These are phyloP conservation scores for Coilia nasus DNA, from an alignment of 2,797 vertebrate species.

Conservation along the genomic window DNA sequence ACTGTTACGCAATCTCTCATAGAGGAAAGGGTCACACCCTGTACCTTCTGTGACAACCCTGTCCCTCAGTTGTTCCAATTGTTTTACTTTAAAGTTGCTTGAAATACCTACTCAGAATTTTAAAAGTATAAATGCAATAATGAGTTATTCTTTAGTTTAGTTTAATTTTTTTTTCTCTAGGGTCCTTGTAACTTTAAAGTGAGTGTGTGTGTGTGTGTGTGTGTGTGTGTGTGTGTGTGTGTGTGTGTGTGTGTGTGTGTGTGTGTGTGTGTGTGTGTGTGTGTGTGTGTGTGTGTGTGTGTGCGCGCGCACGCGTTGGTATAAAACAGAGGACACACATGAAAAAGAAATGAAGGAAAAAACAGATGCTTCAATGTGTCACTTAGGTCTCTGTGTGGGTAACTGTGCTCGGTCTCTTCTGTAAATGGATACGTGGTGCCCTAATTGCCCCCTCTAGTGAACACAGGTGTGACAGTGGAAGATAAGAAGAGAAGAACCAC, in stretches of 20 bases:
- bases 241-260: no score
- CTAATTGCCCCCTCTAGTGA: constrained; percentile 27
- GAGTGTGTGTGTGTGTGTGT: no score
- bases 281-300: no score
- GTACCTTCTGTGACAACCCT: constrained; percentile 58
- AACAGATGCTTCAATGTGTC: not conserved
- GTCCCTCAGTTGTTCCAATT: constrained; percentile 32
- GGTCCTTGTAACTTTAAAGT: not conserved
- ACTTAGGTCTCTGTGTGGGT: not conserved
- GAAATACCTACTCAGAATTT: no score
- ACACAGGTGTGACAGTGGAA: constrained; percentile 49
- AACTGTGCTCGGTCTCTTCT: not conserved
- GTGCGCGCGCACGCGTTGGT: no score
- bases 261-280: no score
- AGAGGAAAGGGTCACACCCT: constrained; percentile 63
- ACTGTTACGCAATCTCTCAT: constrained; percentile 60
- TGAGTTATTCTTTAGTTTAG: not conserved
- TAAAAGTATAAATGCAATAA: not conserved
- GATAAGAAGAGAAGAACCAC: constrained; percentile 46
- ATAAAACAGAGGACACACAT: no score
- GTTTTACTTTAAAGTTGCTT: no score
- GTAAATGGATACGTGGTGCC: not conserved
- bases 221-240: no score
- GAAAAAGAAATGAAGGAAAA: no score
- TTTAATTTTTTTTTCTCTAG: not conserved